A percentile compares a stretch with the other conserved stretches of the same genome.
Evolutionary conservation across 2,888 invertebrate genomes (phyloP).

Genomic region (Leptopilina myrica): DNA sequence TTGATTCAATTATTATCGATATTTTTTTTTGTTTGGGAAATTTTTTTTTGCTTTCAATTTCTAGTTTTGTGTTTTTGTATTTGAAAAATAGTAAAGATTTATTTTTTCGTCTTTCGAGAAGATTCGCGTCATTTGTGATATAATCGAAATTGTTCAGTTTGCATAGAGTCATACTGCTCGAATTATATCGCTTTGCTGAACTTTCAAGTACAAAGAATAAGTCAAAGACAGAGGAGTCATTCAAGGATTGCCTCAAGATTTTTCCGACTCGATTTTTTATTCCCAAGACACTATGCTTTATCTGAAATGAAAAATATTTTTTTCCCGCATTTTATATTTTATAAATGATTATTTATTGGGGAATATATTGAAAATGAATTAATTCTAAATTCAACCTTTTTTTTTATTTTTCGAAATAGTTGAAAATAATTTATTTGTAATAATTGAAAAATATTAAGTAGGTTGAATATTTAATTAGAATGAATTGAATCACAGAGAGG

Average conservation of each 20-base stretch:
- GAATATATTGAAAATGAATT: no score
- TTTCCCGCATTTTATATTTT: no score
- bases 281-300: slow-evolving; percentile 37
- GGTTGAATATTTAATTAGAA: no score
- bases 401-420: no score
- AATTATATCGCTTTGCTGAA: slow-evolving; percentile 74
- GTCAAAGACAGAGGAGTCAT: slow-evolving; percentile 72
- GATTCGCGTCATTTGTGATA: slow-evolving; percentile 63
- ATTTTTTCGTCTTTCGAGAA: slow-evolving; percentile 48
- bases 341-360: no score
- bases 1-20: no score
- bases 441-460: no score
- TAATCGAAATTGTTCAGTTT: slow-evolving; percentile 65
- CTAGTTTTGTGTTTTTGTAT: neutral
- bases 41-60: no score
- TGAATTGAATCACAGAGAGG: no score
- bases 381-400: no score
- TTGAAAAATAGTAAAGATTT: slow-evolving; percentile 38
- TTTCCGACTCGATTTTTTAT: slow-evolving; percentile 48
- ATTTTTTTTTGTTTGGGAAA: no score
- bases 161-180: slow-evolving; percentile 69
- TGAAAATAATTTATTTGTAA: no score
- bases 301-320: slow-evolving; percentile 27
- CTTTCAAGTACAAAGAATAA: slow-evolving; percentile 68
- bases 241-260: slow-evolving; percentile 64